Percentiles rank a stretch among this genome's conserved stretches.
Conservation (phyloP, 1,140 invertebrate genomes). For the Archivesica marissinica region DNA sequence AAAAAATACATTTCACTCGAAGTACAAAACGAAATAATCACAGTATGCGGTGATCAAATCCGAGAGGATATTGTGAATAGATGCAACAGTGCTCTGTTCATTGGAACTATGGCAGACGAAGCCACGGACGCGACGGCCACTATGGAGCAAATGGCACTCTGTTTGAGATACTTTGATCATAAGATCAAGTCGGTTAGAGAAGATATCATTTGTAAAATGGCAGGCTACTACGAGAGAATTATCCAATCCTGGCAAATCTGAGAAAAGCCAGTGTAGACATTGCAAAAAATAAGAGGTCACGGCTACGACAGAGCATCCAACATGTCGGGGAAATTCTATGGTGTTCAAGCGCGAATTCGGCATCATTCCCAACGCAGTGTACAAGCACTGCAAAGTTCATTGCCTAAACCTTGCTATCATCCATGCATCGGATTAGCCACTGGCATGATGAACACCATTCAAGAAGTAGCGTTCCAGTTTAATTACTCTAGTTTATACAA, state of each 20-base stretch:
- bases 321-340: constrained; percentile 32
- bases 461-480: constrained; percentile 19
- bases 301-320: constrained; percentile 23
- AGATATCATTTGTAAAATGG: constrained; percentile 6
- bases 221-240: constrained; percentile 1
- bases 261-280: neutral
- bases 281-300: constrained; percentile 14
- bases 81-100: no score
- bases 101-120: no score
- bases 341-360: constrained; percentile 22
- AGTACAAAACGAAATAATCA: no score
- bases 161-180: no score
- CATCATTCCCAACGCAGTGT: neutral
- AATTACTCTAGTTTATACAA: neutral
- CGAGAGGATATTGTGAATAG: no score
- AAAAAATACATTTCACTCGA: no score
- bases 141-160: no score
- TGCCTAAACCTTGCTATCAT: constrained; percentile 13
- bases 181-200: neutral
- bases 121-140: no score
- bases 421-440: neutral
- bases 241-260: neutral
- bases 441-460: neutral
- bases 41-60: no score
- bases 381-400: constrained; percentile 9